Evolutionary conservation across 2,888 invertebrate genomes (phyloP), one percentile per base, ranked within the genome.

Genomic region (Hemicrepidius hirtus): DNA sequence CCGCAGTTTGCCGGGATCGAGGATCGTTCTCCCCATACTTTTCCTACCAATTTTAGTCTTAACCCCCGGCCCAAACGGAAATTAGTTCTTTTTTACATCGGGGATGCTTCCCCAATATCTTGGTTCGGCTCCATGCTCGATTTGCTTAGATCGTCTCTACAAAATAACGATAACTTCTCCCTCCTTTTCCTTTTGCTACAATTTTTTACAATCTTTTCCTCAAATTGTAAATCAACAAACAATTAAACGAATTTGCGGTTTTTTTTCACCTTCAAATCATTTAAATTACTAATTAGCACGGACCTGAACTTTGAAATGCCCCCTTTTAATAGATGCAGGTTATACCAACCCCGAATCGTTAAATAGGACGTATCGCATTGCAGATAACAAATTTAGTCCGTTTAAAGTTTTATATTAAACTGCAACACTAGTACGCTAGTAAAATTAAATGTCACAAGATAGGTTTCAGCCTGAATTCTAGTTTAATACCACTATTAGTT

Each of bases 71-170:
- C 82, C 81, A 78, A 82, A 81, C 84, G 84, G 84, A 85, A 84
- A 85, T 85, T 84, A 85, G 84, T 83, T 85, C 81, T 82, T 84
- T 84, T 84, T 84, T 84, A 83, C 82, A 82, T 82, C 80, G 81
- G 55, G 79, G 82, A 81, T 82, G 83, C 80, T 83, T 82, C 81
- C 81, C 81, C 82, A 82, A 83, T 83, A 83, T 82, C 82, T 82
- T 80, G 79, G 81, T 80, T 82, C 80, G 78, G 80, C 79, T 81
- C 81, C 80, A 82, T 82, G 82, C 81, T 82, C 82, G 82, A 83
- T 83, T 84, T 84, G 82, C 81, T 82, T 79, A 80, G 80, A 82
- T 82, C 79, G 80, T 79, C 78, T 79, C 78, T 75, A 81, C 78
- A 79, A 77, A 75, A 79, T 81, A 80, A 78, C 78, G 81, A 82